Conservation (phyloP, 2,113 vertebrate species). For the Caranx ignobilis region DNA sequence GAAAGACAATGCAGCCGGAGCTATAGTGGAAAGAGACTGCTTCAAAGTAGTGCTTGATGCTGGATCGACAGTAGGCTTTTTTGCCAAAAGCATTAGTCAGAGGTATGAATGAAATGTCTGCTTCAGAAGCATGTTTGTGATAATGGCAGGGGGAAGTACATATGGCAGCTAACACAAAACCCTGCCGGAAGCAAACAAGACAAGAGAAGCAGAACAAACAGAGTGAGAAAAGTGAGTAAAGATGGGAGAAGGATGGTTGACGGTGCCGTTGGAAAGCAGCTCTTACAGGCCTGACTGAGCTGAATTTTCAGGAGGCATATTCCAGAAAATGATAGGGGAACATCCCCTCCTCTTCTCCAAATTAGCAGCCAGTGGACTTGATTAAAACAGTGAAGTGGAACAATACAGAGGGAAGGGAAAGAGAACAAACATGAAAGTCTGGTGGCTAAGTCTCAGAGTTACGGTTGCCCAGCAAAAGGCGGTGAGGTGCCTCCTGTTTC, state of each 20-base stretch:
- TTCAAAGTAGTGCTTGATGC: constrained; percentile 23
- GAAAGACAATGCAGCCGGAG: not conserved
- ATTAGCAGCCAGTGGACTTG: constrained; percentile 57
- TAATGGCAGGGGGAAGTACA: constrained; percentile 44
- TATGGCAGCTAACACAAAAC: constrained; percentile 39
- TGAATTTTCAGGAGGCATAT: constrained; percentile 36
- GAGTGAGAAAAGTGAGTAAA: not conserved
- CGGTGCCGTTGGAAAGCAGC: not conserved
- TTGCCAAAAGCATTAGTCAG: constrained; percentile 35
- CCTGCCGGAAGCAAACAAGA: constrained; percentile 35
- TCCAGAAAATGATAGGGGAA: constrained; percentile 61
- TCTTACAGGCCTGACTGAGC: constrained; percentile 20
- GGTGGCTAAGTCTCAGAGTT: constrained; percentile 45
- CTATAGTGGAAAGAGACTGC: not conserved
- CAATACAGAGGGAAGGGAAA: constrained; percentile 34
- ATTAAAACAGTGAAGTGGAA: constrained; percentile 72
- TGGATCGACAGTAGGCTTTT: not conserved
- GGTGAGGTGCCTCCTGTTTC: not conserved
- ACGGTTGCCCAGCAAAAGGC: not conserved
- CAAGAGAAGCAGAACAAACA: constrained; percentile 14
- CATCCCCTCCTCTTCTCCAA: constrained; percentile 41
- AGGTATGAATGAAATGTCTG: constrained; percentile 28
- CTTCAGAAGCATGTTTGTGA: constrained; percentile 32
- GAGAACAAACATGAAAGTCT: constrained; percentile 17
- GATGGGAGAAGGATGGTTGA: not conserved